Conservation (phyloP, 2,113 vertebrate species). For the Poeciliopsis retropinna region DNA sequence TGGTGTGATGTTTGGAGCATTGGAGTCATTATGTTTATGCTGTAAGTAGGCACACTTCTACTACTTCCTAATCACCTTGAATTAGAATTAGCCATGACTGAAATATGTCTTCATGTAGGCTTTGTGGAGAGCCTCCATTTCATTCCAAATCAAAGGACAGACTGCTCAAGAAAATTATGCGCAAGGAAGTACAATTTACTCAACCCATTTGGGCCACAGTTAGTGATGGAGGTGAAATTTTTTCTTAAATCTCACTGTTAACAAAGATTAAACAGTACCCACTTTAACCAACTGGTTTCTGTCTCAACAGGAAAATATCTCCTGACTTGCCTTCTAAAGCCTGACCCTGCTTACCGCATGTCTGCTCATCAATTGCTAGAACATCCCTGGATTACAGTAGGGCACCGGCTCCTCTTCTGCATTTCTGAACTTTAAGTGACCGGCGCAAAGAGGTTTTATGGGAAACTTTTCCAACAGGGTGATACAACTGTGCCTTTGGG, state of each 20-base stretch:
- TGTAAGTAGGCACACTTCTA: slow-evolving; percentile 82
- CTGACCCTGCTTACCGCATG: slow-evolving; percentile 83
- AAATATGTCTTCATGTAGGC: slow-evolving; percentile 51
- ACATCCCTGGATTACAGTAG: slow-evolving; percentile 83
- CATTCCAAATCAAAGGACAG: slow-evolving; percentile 79
- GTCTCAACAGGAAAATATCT: slow-evolving; percentile 80
- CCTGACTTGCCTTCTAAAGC: slow-evolving; percentile 81
- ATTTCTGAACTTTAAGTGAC: slow-evolving; percentile 32
- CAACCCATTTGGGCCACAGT: slow-evolving; percentile 76
- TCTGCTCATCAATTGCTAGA: slow-evolving; percentile 82
- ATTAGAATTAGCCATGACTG: slow-evolving; percentile 14
- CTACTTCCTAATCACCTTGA: not conserved
- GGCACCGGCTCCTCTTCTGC: slow-evolving; percentile 33
- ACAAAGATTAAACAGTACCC: not conserved
- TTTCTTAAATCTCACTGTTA: slow-evolving; percentile 2
- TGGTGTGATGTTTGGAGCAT: slow-evolving; percentile 92
- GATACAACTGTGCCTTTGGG: slow-evolving; percentile 73
- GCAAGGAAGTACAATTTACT: slow-evolving; percentile 77
- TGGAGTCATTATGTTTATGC: slow-evolving; percentile 91
- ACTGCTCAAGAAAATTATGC: slow-evolving; percentile 85
- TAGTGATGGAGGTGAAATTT: slow-evolving; percentile 79
- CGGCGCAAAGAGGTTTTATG: slow-evolving; percentile 23
- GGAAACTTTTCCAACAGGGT: slow-evolving; percentile 74
- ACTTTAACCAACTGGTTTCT: slow-evolving; percentile 19
- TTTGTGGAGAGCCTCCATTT: slow-evolving; percentile 86